Conservation (phyloP, 2,113 vertebrate genomes). For the Salminus brasiliensis region DNA sequence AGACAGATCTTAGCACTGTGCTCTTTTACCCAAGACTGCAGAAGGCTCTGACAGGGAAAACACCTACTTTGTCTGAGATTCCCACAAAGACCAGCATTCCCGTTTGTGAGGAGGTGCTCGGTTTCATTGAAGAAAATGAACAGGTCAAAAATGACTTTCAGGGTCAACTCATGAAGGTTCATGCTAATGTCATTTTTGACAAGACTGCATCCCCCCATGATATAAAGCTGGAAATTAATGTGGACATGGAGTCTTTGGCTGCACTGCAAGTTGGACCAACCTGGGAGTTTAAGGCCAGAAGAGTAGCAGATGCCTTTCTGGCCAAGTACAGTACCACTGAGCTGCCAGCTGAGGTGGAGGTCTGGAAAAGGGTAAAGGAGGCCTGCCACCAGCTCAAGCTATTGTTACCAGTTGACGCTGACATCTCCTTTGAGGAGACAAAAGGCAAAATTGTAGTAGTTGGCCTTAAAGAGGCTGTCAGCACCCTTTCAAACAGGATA, state of each 20-base stretch:
- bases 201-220: background rate
- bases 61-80: background rate
- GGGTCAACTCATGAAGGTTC: constrained; percentile 26
- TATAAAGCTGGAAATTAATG: constrained; percentile 45
- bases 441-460: constrained; percentile 45
- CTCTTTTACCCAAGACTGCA: constrained; percentile 57
- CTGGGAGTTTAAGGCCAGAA: constrained; percentile 53
- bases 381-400: constrained; percentile 15
- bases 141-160: constrained; percentile 47
- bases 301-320: constrained; percentile 46
- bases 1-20: constrained; percentile 25
- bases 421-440: constrained; percentile 35
- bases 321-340: constrained; percentile 28
- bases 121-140: constrained; percentile 43
- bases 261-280: constrained; percentile 48
- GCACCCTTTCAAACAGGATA: constrained; percentile 31
- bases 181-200: constrained; percentile 46
- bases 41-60: constrained; percentile 52
- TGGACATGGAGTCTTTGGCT: constrained; percentile 50
- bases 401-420: too few relatives aligned
- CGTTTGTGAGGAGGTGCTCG: constrained; percentile 22
- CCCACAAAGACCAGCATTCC: constrained; percentile 35
- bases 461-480: constrained; percentile 42
- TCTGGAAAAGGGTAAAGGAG: constrained; percentile 53
- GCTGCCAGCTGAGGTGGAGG: constrained; percentile 41